Percentiles rank a stretch among this genome's conserved stretches.
Evolutionary conservation across 2,113 vertebrate species (phyloP).

Genomic region (Melanerpes aurifrons): DNA sequence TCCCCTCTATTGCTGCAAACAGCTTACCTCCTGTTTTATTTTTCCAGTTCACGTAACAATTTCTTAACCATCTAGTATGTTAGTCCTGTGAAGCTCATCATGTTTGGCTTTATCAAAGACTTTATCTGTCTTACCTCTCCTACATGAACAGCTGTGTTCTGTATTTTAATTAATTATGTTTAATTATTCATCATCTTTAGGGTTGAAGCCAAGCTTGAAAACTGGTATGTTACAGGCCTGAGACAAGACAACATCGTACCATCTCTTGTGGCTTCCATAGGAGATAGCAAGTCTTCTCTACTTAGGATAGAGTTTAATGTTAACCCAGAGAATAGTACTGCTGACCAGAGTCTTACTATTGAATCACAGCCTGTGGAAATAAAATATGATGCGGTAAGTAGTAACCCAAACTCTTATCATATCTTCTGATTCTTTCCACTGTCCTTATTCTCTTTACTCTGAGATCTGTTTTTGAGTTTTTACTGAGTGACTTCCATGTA

Average conservation of each 20-base stretch:
- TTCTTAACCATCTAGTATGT: neutral
- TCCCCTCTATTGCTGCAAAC: neutral
- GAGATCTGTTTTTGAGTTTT: neutral
- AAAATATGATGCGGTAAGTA: slow-evolving; percentile 93
- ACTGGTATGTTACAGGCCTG: slow-evolving; percentile 93
- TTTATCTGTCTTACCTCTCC: neutral
- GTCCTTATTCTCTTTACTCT: neutral
- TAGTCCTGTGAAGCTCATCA: neutral
- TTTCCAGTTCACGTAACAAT: neutral
- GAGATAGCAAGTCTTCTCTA: slow-evolving; percentile 85
- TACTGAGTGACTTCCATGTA: neutral
- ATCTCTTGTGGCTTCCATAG: slow-evolving; percentile 90
- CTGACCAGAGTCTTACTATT: slow-evolving; percentile 88
- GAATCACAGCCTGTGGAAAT: slow-evolving; percentile 95
- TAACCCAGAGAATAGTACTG: slow-evolving; percentile 84
- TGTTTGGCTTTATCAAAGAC: neutral
- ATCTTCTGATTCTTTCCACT: neutral
- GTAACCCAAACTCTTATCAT: neutral
- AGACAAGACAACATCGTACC: slow-evolving; percentile 84
- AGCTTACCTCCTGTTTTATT: neutral
- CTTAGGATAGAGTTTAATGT: slow-evolving; percentile 87
- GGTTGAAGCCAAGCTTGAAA: slow-evolving; percentile 88
- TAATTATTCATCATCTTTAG: slow-evolving; percentile 69
- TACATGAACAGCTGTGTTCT: neutral
- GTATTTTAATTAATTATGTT: neutral